Percentiles rank a stretch among this genome's conserved stretches.
Evolutionary conservation across 2,888 invertebrate species (phyloP).

Genomic region (Megalurothrips usitatus): DNA sequence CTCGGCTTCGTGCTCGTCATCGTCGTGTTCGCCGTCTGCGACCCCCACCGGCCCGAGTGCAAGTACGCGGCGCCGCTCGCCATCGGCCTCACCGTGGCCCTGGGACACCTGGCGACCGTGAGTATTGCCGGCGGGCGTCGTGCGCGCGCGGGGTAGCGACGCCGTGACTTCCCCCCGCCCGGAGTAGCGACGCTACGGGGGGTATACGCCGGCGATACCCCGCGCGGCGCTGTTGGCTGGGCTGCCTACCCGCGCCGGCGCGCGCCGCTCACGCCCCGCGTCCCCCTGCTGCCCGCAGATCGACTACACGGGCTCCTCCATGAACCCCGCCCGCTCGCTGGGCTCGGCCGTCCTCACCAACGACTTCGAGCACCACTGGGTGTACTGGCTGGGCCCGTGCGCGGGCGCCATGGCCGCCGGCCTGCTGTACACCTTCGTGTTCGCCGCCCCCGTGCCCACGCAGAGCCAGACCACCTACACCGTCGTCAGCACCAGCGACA

Average conservation of each 20-base stretch:
- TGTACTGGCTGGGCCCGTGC: conserved; percentile 87
- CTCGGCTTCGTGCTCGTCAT: conserved; percentile 83
- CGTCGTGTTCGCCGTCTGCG: conserved; percentile 85
- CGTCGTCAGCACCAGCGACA: conserved; percentile 47
- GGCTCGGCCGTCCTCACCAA: conserved; percentile 78
- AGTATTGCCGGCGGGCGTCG: conserved; percentile 46
- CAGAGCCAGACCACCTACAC: conserved; percentile 43
- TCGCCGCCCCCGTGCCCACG: conserved; percentile 42
- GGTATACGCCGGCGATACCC: neutral
- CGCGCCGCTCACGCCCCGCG: too few relatives aligned
- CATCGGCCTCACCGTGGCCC: conserved; percentile 79
- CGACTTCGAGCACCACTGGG: conserved; percentile 77
- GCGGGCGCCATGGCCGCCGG: conserved; percentile 74
- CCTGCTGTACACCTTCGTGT: conserved; percentile 62
- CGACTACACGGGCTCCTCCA: conserved; percentile 73
- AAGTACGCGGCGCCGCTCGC: conserved; percentile 78
- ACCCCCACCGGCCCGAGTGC: conserved; percentile 71
- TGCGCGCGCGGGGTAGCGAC: neutral
- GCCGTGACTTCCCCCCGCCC: neutral
- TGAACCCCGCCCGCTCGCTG: conserved; percentile 88
- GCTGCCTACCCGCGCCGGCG: neutral
- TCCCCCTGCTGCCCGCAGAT: too few relatives aligned
- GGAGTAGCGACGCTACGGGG: neutral
- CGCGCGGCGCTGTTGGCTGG: neutral
- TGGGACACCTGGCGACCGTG: conserved; percentile 80